Conservation (phyloP, 2,113 vertebrate species). For the Nesogale talazaci region DNA sequence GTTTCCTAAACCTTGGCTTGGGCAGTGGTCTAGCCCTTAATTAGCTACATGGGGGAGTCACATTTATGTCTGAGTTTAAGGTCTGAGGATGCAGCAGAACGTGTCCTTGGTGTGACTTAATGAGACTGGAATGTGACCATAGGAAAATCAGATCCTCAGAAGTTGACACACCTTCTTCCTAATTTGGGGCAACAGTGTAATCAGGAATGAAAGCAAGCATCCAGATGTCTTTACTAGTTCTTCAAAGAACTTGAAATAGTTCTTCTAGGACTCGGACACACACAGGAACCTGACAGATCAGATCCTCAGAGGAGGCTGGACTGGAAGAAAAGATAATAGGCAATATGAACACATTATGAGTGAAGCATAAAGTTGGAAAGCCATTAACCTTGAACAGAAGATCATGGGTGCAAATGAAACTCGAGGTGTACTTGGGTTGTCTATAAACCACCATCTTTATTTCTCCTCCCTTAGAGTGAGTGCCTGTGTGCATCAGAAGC, state of each 20-base stretch:
- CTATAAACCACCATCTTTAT: neutral
- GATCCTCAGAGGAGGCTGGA: neutral
- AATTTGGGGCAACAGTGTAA: too few species aligned
- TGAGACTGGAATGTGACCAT: neutral
- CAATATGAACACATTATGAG: fast-evolving
- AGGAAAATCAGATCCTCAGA: neutral
- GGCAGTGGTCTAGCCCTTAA: neutral
- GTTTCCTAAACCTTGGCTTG: neutral
- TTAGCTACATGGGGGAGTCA: neutral
- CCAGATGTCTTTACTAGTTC: neutral
- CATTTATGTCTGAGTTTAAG: neutral
- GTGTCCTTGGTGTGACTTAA: too few species aligned
- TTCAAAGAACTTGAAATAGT: neutral
- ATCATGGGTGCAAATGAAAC: neutral
- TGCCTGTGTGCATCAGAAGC: fast-evolving
- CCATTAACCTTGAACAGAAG: neutral
- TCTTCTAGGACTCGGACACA: neutral
- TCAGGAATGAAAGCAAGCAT: neutral
- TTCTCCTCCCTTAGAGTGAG: too few species aligned
- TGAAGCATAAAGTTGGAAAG: neutral
- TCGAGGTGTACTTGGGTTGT: neutral
- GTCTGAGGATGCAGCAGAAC: neutral
- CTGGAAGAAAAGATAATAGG: neutral
- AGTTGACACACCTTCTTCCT: neutral
- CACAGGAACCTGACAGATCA: neutral